Evolutionary conservation across 2,888 invertebrate genomes (phyloP).

Genomic region (Frankliniella intonsa): DNA sequence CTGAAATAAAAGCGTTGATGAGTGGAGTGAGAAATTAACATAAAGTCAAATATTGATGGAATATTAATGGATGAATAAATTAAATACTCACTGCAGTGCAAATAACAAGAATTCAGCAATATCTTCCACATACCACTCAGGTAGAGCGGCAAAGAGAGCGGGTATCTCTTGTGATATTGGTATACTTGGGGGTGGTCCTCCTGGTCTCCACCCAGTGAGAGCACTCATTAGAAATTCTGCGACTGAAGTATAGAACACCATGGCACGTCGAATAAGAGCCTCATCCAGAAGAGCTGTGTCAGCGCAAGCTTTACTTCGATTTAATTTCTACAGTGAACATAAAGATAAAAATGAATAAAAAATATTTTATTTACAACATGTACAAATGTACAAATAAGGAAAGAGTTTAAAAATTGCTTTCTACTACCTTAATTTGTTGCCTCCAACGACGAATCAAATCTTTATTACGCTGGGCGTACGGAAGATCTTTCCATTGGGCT

Average conservation of each 20-base stretch:
- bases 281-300: slow-evolving; percentile 86
- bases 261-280: slow-evolving; percentile 70
- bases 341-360: neutral
- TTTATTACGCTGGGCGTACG: slow-evolving; percentile 71
- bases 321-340: slow-evolving; percentile 38
- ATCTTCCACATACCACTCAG: slow-evolving; percentile 97
- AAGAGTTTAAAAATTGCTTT: slow-evolving; percentile 4
- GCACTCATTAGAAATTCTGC: slow-evolving; percentile 70
- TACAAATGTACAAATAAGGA: too few relatives aligned
- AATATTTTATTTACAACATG: neutral
- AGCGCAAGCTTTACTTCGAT: slow-evolving; percentile 75
- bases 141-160: slow-evolving; percentile 81
- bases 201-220: slow-evolving; percentile 53
- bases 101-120: slow-evolving; percentile 94
- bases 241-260: slow-evolving; percentile 83
- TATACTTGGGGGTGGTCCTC: slow-evolving; percentile 47
- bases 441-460: slow-evolving; percentile 82
- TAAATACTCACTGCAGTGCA: slow-evolving; percentile 75
- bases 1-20: slow-evolving; percentile 48
- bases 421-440: slow-evolving; percentile 65
- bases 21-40: neutral
- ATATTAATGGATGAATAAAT: slow-evolving; percentile 28
- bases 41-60: neutral
- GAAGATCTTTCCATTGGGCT: slow-evolving; percentile 73
- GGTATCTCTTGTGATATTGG: slow-evolving; percentile 58